Percentiles rank a stretch among this genome's conserved stretches.
phyloP scores from a whole-genome alignment of 2,888 invertebrate species.

The Amphipyra tragopoginis region DNA sequence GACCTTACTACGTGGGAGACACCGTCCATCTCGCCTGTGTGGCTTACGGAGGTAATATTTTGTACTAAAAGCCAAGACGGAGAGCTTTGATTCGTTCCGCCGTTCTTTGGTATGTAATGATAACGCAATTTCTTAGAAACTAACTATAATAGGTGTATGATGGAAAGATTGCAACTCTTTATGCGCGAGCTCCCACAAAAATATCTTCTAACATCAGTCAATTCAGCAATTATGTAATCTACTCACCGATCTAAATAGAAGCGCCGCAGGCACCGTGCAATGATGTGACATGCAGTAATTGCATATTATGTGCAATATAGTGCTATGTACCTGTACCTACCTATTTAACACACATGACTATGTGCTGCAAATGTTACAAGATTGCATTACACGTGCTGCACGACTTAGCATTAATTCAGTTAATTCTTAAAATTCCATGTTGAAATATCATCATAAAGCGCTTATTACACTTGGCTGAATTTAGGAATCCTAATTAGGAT shows the following conservation, averaged over 20 bases:
- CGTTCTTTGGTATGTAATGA: too few species aligned
- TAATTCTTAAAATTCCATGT: too few species aligned
- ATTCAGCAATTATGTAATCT: constrained; percentile 36
- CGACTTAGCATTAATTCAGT: too few species aligned
- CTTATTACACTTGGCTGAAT: too few species aligned
- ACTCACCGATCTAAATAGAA: constrained; percentile 14
- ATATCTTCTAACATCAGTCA: constrained; percentile 11
- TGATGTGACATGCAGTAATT: constrained; percentile 6
- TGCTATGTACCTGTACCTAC: neutral
- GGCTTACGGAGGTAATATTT: constrained; percentile 94
- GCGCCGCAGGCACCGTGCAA: neutral
- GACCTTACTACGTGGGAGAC: constrained; percentile 96
- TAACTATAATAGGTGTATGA: too few species aligned
- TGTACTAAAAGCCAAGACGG: neutral
- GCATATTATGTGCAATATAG: constrained; percentile 20
- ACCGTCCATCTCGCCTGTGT: constrained; percentile 95
- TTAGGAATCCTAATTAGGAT: too few species aligned
- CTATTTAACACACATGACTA: neutral
- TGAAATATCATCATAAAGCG: too few species aligned
- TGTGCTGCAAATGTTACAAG: too few species aligned
- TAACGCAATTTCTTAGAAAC: too few species aligned
- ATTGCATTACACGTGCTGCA: too few species aligned
- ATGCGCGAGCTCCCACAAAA: constrained; percentile 4
- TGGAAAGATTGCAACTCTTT: neutral
- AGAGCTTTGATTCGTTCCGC: too few species aligned